Conservation (phyloP, 2,888 invertebrate species). For the Hanleya hanleyi region DNA sequence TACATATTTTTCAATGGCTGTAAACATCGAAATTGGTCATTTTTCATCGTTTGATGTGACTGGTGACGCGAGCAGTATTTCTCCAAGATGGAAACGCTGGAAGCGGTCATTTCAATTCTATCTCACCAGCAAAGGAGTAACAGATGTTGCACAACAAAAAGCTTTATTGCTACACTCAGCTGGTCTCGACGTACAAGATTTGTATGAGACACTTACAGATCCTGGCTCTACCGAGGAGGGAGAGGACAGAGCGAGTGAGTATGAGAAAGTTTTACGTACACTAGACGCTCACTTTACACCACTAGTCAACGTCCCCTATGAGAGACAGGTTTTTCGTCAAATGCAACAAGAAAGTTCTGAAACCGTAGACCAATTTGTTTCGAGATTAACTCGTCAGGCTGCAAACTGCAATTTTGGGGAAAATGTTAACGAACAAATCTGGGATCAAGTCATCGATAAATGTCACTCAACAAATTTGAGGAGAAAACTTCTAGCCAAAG, state of each 20-base stretch:
- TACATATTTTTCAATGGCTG: too few species aligned
- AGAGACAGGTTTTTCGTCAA: slow-evolving; percentile 14
- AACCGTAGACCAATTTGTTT: slow-evolving; percentile 9
- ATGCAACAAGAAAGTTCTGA: background rate
- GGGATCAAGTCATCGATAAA: slow-evolving; percentile 4
- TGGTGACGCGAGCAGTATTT: background rate
- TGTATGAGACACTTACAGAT: slow-evolving; percentile 12
- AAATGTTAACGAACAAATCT: background rate
- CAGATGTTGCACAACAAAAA: background rate
- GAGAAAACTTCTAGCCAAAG: too few species aligned
- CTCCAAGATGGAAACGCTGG: slow-evolving; percentile 10
- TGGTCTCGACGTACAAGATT: slow-evolving; percentile 13
- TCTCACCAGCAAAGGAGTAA: slow-evolving; percentile 1
- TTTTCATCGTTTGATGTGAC: background rate
- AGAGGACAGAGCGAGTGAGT: background rate
- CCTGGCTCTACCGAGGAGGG: background rate
- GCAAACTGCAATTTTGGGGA: background rate
- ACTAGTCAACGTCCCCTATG: slow-evolving; percentile 6
- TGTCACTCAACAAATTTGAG: background rate
- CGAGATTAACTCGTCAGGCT: background rate
- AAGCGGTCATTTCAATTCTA: background rate
- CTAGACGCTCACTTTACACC: background rate
- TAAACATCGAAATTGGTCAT: too few species aligned
- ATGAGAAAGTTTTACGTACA: background rate
- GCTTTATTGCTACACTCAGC: slow-evolving; percentile 11